phyloP scores from a whole-genome alignment of 2,113 vertebrate genomes.

The Micromys minutus region DNA sequence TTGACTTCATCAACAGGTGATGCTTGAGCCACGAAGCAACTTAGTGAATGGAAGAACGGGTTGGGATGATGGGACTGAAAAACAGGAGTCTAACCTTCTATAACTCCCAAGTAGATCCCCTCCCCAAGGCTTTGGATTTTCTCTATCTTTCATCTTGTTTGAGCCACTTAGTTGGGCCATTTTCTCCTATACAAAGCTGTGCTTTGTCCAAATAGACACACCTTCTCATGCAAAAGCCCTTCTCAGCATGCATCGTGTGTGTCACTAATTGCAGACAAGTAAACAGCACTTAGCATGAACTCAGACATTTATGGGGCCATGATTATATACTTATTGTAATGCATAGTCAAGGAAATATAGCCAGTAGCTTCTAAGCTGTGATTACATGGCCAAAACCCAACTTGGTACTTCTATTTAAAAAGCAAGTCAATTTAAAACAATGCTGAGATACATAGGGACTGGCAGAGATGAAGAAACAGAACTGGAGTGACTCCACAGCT shows the following conservation, averaged over 20 bases:
- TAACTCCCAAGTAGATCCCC: not conserved
- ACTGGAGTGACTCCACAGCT: not conserved
- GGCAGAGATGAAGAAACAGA: not conserved
- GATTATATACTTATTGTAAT: slow-evolving; percentile 43
- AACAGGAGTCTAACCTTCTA: not conserved
- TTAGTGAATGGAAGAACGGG: not conserved
- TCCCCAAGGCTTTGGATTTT: not conserved
- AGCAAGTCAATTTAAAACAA: slow-evolving; percentile 58
- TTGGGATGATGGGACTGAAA: not conserved
- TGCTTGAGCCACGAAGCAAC: not conserved
- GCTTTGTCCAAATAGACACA: not conserved
- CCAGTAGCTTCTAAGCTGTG: slow-evolving; percentile 14
- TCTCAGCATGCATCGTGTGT: not conserved
- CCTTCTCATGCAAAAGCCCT: not conserved
- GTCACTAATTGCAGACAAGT: not conserved
- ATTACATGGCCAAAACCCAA: slow-evolving; percentile 34
- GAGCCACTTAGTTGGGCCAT: not conserved
- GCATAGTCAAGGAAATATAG: slow-evolving; percentile 25
- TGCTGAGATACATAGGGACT: slow-evolving; percentile 20
- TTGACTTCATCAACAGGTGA: not conserved
- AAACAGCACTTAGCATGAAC: not conserved
- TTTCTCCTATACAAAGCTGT: not conserved
- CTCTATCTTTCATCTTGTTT: not conserved
- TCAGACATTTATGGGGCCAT: not conserved
- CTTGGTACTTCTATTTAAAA: slow-evolving; percentile 46